These are phyloP conservation scores for Hemiprocne comata DNA, from an alignment of 2,113 vertebrate genomes.

Conservation along the genomic window DNA sequence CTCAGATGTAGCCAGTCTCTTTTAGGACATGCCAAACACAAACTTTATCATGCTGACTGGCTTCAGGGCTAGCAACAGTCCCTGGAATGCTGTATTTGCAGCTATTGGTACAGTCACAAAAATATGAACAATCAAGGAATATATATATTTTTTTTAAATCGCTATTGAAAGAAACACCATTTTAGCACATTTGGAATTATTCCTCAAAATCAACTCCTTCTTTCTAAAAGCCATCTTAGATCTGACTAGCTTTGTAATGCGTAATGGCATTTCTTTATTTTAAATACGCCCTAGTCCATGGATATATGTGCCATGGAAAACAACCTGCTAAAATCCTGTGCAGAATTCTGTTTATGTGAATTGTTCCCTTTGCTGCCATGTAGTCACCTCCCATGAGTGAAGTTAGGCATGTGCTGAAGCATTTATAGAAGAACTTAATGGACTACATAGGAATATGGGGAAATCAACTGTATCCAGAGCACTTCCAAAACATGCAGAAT, in stretches of 20 bases:
- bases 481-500: constrained; percentile 11
- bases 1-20: not conserved
- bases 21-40: not conserved
- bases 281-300: not conserved
- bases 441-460: not conserved
- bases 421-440: constrained; percentile 42
- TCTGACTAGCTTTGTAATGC: not conserved
- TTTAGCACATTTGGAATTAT: not conserved
- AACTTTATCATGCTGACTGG: not conserved
- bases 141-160: too few relatives aligned
- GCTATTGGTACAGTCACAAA: not conserved
- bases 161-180: not conserved
- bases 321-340: not conserved
- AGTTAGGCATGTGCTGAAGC: constrained; percentile 12
- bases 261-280: not conserved
- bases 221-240: not conserved
- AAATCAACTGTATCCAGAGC: constrained; percentile 20
- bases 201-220: not conserved
- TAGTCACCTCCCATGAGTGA: not conserved
- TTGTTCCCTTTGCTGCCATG: constrained; percentile 10
- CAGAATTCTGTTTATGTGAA: not conserved
- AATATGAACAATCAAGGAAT: not conserved
- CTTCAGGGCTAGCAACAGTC: not conserved
- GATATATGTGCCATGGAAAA: not conserved
- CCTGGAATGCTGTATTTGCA: not conserved